Evolutionary conservation across 2,797 vertebrate genomes (phyloP), one percentile per base, ranked within the genome.

Genomic region (Brachyalestes nurse): DNA sequence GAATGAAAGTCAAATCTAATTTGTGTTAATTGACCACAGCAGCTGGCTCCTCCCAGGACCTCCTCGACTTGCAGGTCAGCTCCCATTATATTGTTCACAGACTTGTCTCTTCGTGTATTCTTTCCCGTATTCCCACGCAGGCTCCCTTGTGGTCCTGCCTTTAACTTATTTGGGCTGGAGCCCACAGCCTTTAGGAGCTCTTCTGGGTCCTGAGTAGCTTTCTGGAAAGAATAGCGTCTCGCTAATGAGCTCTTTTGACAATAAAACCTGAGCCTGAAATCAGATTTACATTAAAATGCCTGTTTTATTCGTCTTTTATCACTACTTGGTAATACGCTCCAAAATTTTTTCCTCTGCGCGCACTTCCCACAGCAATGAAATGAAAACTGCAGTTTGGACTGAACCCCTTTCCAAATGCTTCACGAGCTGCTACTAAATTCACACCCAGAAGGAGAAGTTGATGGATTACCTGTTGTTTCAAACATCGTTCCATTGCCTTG

Each of bases 221-320:
- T 74, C 42, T 74, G 10, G 55, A 79, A 38, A 42, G 58, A 45
- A 55, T 7, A 21, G 17, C 14, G 10, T 69, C 53, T n/a, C 25
- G n/a, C 42, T 79, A 77, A 85, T 76, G 67, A 81, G 70, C 64
- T 74, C 53, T 76, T 76, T 76, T n/a, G 61, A 77, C 66, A 74
- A n/a, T 42, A 49, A 53, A 62, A 72, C 13, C 58, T 51, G 25
- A 75, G 62, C 16, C 62, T 65, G 66, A 75, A 76, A 77, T 21
- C 55, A 65, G 74, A 49, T 80, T 74, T 77, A 13, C 67, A 85
- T 80, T 77, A 76, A 58, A 83, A 62, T 45, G 75, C 53, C 61
- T 53, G 19, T 25, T 71, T 62, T 80, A 83, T 75, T 82, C 57
- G 23, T 53, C 70, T 47, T 77, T 58, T 78, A 76, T 73, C 77